These are phyloP conservation scores for Teleogryllus occipitalis DNA, from an alignment of 1,140 invertebrate species.

Conservation along the genomic window DNA sequence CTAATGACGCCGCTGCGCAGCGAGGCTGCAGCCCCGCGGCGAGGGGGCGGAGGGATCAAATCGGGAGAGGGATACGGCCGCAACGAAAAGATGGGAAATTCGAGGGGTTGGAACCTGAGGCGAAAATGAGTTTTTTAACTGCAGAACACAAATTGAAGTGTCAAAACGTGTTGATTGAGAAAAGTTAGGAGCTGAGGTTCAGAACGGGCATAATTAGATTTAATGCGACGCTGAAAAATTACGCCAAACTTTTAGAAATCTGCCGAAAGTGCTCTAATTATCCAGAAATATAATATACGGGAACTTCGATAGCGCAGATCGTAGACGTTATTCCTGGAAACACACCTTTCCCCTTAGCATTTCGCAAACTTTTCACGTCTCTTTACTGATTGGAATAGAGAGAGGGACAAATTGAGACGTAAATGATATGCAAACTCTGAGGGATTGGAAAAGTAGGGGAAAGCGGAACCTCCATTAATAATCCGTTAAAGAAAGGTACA, in stretches of 20 bases:
- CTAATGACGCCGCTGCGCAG: too few species aligned
- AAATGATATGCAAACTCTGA: not conserved
- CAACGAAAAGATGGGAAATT: too few species aligned
- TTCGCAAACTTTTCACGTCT: not conserved
- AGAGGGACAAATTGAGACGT: not conserved
- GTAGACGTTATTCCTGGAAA: not conserved
- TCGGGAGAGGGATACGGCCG: too few species aligned
- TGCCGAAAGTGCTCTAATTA: not conserved
- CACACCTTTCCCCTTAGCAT: not conserved
- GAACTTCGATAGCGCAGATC: not conserved
- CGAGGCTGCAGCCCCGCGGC: too few species aligned
- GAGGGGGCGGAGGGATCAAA: too few species aligned
- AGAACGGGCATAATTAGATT: not conserved
- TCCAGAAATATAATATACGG: not conserved
- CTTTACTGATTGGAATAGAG: not conserved
- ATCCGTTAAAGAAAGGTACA: not conserved
- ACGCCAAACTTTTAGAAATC: not conserved
- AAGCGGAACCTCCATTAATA: not conserved
- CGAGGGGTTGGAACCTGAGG: too few species aligned
- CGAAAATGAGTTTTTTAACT: slow-evolving; percentile 5
- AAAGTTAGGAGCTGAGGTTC: not conserved
- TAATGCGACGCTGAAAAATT: not conserved
- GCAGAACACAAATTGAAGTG: slow-evolving; percentile 1
- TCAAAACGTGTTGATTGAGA: slow-evolving; percentile 1
- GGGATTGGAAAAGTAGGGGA: not conserved